phyloP scores from a whole-genome alignment of 2,888 invertebrate genomes.

The Galerucella nymphaeae region DNA sequence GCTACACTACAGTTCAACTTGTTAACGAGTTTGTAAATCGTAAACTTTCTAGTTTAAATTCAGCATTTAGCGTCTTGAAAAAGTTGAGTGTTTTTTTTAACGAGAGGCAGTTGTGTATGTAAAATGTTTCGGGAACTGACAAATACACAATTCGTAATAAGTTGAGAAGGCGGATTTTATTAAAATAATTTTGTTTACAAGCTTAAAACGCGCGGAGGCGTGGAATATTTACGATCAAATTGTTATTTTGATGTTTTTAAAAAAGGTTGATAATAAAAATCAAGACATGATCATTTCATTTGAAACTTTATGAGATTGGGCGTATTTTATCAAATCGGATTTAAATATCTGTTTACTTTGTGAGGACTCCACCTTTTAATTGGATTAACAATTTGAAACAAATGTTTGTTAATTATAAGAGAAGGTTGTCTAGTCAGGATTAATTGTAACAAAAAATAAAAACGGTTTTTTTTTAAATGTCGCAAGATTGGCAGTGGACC shows the following conservation, averaged over 20 bases:
- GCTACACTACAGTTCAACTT: constrained; percentile 56
- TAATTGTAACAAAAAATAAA: no score
- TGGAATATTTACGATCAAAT: neutral
- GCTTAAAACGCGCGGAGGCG: neutral
- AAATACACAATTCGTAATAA: neutral
- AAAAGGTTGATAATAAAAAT: no score
- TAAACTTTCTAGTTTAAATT: constrained; percentile 58
- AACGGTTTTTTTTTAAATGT: neutral
- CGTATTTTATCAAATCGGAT: no score
- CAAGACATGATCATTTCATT: no score
- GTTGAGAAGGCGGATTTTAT: neutral
- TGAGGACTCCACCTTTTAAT: no score
- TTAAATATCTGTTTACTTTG: no score
- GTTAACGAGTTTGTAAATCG: constrained; percentile 63
- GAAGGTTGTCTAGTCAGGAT: no score
- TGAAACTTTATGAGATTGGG: no score
- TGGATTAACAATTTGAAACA: no score
- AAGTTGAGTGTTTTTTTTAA: constrained; percentile 34
- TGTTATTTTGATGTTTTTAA: no score
- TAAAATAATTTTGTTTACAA: neutral
- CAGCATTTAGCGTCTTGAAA: constrained; percentile 52
- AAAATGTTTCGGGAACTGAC: neutral
- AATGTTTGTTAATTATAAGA: no score
- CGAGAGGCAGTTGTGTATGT: neutral
- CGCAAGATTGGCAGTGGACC: constrained; percentile 29